Base-by-base conservation (phyloP, 2,888 invertebrate genomes). In the Pristionchus fissidentatus region DNA sequence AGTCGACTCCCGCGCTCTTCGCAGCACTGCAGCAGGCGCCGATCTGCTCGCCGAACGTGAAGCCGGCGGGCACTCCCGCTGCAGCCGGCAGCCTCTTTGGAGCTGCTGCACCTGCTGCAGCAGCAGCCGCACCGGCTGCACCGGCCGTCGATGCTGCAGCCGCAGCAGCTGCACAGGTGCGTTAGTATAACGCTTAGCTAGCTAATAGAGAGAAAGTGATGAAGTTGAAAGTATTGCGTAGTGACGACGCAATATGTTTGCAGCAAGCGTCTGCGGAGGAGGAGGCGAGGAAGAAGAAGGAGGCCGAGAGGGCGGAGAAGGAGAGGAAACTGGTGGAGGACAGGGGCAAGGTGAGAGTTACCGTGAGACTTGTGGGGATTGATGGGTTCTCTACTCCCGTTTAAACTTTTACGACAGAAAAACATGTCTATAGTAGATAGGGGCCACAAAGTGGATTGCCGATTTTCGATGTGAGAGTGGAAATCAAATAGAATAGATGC, bases 271-370 rank as follows among this genome's bases (percentile, higher is more conserved):
- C n/a, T n/a, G n/a, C n/a, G 49, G 19, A 49, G 49, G 19, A 43
- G 73, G 43, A 19, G 73, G 13, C 38, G 66, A 35, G 4, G 75
- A 32, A 46, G 75, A 29, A 19, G 46, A 26, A n/a, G n/a, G n/a
- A n/a, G 4, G 75, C 75, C 7, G 75, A 3, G 26, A 46, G 46
- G 75, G 32, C 26, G 22, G 29, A 75, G 46, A n/a, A 75, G 75
- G 29, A 75, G 75, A 41, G 75, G 32, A 41, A 75, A n/a, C 46
- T 46, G 46, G 75, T 46, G 32, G 75, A 75, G 75, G 49, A 75
- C 46, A 75, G 29, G 38, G 26, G 41, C 19, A 75, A 75, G 49
- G 49, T 38, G 66, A 41, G n/a, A n/a, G 41, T 13, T 38, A 22
- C 32, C 3, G 60, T 60, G 7, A 22, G 60, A n/a, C n/a, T 1